Conservation (phyloP, 1,140 invertebrate species). For the Panonychus citri region DNA sequence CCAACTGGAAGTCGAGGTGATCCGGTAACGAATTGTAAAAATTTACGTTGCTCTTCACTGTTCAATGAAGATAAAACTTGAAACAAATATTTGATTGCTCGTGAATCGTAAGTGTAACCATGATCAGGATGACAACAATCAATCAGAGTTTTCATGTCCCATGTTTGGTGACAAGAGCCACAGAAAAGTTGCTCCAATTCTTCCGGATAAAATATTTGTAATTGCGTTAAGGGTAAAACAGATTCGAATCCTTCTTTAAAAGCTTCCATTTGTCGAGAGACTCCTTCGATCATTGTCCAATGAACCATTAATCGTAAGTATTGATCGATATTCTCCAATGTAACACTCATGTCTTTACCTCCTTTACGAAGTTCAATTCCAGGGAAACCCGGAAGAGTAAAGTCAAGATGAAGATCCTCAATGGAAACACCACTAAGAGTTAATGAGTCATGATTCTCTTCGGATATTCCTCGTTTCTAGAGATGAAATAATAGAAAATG, state of each 20-base stretch:
- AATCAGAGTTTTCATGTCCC: conserved; percentile 68
- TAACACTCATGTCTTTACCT: conserved; percentile 66
- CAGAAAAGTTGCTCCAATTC: conserved; percentile 94
- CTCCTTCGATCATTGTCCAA: conserved; percentile 79
- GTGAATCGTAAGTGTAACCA: conserved; percentile 82
- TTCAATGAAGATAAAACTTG: conserved; percentile 73
- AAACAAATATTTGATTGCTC: conserved; percentile 76
- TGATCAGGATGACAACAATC: conserved; percentile 90
- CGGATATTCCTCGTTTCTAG: neutral
- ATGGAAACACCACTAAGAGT: conserved; percentile 75
- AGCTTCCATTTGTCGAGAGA: conserved; percentile 83
- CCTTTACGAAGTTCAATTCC: conserved; percentile 79
- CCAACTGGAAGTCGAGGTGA: conserved; percentile 89
- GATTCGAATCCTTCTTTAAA: conserved; percentile 91
- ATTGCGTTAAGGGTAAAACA: conserved; percentile 63
- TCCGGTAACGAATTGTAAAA: conserved; percentile 94
- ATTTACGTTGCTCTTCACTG: conserved; percentile 70
- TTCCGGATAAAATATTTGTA: conserved; percentile 85
- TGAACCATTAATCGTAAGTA: conserved; percentile 57
- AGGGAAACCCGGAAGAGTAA: conserved; percentile 75
- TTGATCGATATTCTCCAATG: conserved; percentile 77
- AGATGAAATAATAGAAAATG: neutral
- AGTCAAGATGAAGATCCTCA: conserved; percentile 73
- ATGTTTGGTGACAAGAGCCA: conserved; percentile 39
- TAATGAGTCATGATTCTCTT: conserved; percentile 39